These are phyloP conservation scores for Scolopax mira DNA, from an alignment of 2,113 vertebrate genomes.

Conservation along the genomic window DNA sequence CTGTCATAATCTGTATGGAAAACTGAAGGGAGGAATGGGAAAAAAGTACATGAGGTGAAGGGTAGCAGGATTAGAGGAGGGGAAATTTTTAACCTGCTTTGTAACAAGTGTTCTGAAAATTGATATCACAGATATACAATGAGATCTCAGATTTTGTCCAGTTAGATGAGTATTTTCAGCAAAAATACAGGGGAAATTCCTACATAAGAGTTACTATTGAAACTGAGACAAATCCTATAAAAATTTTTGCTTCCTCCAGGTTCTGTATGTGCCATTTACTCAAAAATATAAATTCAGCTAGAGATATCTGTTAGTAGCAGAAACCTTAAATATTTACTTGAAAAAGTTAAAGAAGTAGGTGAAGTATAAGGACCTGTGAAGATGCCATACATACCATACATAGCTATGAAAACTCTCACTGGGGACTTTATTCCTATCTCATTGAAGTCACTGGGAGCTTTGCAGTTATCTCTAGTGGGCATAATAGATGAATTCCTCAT, in stretches of 20 bases:
- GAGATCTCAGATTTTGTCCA: not conserved
- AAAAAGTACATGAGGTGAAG: not conserved
- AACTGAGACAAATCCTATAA: not conserved
- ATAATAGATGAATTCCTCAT: not conserved
- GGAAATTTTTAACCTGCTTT: not conserved
- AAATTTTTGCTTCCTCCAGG: not conserved
- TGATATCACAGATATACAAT: not conserved
- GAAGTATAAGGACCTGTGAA: not conserved
- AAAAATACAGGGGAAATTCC: not conserved
- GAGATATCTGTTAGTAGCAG: not conserved
- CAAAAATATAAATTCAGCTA: not conserved
- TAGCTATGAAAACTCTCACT: not conserved
- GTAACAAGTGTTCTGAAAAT: not conserved
- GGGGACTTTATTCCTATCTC: not conserved
- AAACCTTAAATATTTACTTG: not conserved
- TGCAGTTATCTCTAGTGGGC: not conserved
- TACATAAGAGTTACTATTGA: not conserved
- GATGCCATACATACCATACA: too few relatives aligned
- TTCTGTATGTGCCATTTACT: not conserved
- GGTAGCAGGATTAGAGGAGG: not conserved
- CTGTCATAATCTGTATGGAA: slow-evolving; percentile 11
- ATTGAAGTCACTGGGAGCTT: not conserved
- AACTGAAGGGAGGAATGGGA: not conserved
- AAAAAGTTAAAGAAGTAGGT: not conserved
- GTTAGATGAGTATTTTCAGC: not conserved